These are phyloP conservation scores for Marcusenius ussheri DNA, from an alignment of 2,113 vertebrate species.

Conservation along the genomic window DNA sequence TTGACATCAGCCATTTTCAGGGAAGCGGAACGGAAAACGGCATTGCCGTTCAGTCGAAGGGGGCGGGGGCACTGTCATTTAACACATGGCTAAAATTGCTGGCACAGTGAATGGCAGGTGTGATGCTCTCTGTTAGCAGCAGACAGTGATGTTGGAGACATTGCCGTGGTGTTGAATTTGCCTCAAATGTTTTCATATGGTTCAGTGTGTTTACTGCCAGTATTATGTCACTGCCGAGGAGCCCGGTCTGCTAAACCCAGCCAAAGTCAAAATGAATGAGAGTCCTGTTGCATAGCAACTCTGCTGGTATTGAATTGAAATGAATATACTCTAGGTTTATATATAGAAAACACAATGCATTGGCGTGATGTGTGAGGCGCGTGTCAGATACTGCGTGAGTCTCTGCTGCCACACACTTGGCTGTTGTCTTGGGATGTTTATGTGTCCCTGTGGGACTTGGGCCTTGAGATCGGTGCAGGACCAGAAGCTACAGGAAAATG, in stretches of 20 bases:
- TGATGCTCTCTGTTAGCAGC: too few species aligned
- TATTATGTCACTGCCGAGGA: neutral
- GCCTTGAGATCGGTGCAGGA: neutral
- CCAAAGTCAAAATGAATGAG: conserved; percentile 5
- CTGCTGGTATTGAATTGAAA: conserved; percentile 5
- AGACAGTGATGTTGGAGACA: neutral
- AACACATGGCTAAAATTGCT: neutral
- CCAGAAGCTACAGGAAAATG: neutral
- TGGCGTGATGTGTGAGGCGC: neutral
- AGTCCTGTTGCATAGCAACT: conserved; percentile 18
- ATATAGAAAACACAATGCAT: neutral
- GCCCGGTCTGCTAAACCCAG: neutral
- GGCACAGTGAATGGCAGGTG: neutral
- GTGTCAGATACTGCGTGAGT: neutral
- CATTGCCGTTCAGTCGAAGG: neutral
- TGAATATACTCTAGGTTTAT: neutral
- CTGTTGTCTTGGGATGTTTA: neutral
- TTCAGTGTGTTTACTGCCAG: neutral
- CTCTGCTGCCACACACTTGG: neutral
- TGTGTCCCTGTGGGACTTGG: neutral
- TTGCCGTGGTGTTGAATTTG: neutral
- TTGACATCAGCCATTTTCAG: conserved; percentile 2
- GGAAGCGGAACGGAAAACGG: neutral
- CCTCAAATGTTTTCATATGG: neutral
- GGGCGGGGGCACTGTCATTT: neutral